Conservation (phyloP, 1,140 invertebrate species). For the Formica exsecta region DNA sequence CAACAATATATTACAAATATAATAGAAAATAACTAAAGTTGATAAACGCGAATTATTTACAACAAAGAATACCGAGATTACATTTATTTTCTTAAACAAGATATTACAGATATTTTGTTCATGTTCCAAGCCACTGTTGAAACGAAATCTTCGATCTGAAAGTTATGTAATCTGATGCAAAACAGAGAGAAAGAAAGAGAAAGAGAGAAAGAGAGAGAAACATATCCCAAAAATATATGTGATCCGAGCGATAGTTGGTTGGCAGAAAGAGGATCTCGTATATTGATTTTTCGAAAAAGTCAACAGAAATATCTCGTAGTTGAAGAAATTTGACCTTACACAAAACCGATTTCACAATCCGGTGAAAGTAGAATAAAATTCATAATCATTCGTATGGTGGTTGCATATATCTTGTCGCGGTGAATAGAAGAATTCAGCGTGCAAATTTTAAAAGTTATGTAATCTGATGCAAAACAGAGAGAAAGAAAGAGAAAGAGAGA, state of each 20-base stretch:
- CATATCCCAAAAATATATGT: background rate
- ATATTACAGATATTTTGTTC: background rate
- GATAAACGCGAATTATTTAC: background rate
- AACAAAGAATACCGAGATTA: background rate
- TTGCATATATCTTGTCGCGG: background rate
- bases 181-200: background rate
- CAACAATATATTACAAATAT: background rate
- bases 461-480: background rate
- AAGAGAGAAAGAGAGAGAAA: too few species aligned
- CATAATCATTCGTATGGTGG: background rate
- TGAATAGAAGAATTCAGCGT: background rate
- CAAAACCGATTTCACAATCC: slow-evolving; percentile 12
- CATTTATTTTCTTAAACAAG: background rate
- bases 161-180: background rate
- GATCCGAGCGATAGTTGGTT: background rate
- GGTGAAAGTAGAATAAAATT: slow-evolving; percentile 15
- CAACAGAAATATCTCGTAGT: background rate
- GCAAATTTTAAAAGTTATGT: slow-evolving; percentile 31
- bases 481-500: background rate
- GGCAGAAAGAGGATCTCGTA: background rate
- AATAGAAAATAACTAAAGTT: background rate
- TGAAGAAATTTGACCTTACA: background rate
- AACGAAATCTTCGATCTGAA: background rate
- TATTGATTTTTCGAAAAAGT: background rate
- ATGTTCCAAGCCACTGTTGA: background rate